Evolutionary conservation across 2,888 invertebrate species (phyloP).

Genomic region (Tanytarsus gracilentus): DNA sequence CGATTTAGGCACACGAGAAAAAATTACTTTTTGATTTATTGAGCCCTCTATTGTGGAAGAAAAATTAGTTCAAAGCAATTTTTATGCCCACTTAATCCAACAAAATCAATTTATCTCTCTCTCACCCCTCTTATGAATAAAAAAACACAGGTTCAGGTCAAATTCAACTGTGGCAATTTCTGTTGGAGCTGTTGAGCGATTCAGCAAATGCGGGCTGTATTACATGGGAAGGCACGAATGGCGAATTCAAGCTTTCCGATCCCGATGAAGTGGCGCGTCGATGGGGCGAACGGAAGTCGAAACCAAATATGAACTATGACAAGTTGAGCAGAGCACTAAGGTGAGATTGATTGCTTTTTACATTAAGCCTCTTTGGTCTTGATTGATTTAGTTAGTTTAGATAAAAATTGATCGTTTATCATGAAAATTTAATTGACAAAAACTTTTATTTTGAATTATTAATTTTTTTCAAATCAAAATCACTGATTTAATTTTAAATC

Average conservation of each 20-base stretch:
- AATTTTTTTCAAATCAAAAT: no score
- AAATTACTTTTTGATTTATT: slow-evolving; percentile 21
- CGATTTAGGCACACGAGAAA: no score
- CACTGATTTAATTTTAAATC: slow-evolving; percentile 7
- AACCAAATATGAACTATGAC: slow-evolving; percentile 99
- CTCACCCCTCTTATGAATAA: no score
- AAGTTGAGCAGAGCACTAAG: slow-evolving; percentile 93
- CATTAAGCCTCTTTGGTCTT: neutral
- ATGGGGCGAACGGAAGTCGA: slow-evolving; percentile 98
- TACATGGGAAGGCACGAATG: slow-evolving; percentile 98
- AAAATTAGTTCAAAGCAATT: neutral
- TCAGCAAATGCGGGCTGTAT: slow-evolving; percentile 93
- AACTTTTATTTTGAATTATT: no score
- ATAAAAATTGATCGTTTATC: no score
- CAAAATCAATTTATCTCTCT: no score
- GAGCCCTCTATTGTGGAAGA: neutral
- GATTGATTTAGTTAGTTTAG: neutral
- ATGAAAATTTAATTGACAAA: no score
- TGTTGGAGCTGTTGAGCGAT: slow-evolving; percentile 91
- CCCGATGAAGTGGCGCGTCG: slow-evolving; percentile 96
- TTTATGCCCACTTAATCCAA: neutral
- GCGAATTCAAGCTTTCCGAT: slow-evolving; percentile 96
- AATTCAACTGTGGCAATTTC: slow-evolving; percentile 98
- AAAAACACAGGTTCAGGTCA: slow-evolving; percentile 93
- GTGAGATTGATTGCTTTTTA: slow-evolving; percentile 47